Evolutionary conservation across 2,113 vertebrate genomes (phyloP).

Genomic region (Mastomys natalensis): DNA sequence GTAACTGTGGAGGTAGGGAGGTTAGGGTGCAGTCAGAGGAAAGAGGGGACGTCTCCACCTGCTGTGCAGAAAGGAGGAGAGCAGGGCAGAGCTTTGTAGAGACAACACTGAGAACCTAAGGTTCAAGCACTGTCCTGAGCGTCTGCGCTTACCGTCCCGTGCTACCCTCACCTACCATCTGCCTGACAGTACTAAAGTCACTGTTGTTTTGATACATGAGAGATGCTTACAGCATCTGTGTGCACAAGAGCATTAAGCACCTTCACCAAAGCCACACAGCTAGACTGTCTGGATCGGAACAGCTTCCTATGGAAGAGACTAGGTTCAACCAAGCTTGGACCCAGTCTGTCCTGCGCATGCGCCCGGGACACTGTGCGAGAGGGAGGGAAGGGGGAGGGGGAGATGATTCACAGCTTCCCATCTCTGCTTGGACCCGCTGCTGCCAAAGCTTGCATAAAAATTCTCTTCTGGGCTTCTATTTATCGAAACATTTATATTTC

Average conservation of each 20-base stretch:
- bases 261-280: background rate
- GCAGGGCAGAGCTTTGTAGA: background rate
- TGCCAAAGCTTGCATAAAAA: too few relatives aligned
- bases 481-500: background rate
- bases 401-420: background rate
- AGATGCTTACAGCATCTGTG: background rate
- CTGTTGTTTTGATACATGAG: background rate
- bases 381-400: too few relatives aligned
- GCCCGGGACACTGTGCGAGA: accelerated
- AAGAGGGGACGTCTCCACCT: accelerated
- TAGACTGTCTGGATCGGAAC: too few relatives aligned
- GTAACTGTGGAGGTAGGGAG: background rate
- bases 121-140: background rate
- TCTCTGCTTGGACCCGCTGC: background rate
- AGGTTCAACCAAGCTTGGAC: background rate
- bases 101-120: background rate
- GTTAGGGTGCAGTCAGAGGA: background rate
- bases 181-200: background rate
- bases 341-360: background rate
- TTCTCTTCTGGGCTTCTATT: background rate
- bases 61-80: background rate
- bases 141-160: background rate
- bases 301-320: background rate
- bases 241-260: background rate
- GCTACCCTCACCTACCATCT: background rate